Evolutionary conservation across 2,888 invertebrate genomes (phyloP).

Genomic region (Lepidochitona cinerea): DNA sequence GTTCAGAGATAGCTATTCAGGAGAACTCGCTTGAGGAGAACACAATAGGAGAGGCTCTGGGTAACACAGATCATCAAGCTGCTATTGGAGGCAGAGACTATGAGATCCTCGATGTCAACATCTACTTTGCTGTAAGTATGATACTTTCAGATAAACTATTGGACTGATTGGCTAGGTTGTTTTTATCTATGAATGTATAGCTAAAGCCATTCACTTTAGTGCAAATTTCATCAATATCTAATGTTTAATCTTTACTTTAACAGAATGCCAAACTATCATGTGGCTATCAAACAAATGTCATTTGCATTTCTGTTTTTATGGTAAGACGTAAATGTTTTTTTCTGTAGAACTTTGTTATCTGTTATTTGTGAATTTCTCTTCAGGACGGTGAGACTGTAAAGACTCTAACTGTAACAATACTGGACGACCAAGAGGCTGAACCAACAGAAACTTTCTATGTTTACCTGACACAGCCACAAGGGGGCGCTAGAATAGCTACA

Average conservation of each 20-base stretch:
- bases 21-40: slow-evolving; percentile 35
- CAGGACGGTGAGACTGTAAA: slow-evolving; percentile 54
- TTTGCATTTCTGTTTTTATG: too few species aligned
- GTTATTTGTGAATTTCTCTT: too few species aligned
- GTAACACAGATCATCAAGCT: slow-evolving; percentile 43
- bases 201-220: too few species aligned
- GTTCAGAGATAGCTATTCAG: slow-evolving; percentile 48
- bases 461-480: slow-evolving; percentile 61
- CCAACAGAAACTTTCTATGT: slow-evolving; percentile 61
- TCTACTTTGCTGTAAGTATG: slow-evolving; percentile 44
- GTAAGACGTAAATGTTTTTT: too few species aligned
- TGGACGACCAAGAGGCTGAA: slow-evolving; percentile 61
- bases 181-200: neutral
- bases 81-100: slow-evolving; percentile 55
- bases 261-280: too few species aligned
- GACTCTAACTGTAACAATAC: slow-evolving; percentile 45
- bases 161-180: neutral
- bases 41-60: slow-evolving; percentile 60
- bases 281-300: too few species aligned
- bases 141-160: neutral
- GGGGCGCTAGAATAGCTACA: slow-evolving; percentile 61
- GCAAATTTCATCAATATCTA: too few species aligned
- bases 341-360: too few species aligned
- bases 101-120: slow-evolving; percentile 47
- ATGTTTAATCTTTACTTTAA: too few species aligned